Evolutionary conservation across 2,113 vertebrate genomes (phyloP).

Genomic region (Glaucidium brasilianum): DNA sequence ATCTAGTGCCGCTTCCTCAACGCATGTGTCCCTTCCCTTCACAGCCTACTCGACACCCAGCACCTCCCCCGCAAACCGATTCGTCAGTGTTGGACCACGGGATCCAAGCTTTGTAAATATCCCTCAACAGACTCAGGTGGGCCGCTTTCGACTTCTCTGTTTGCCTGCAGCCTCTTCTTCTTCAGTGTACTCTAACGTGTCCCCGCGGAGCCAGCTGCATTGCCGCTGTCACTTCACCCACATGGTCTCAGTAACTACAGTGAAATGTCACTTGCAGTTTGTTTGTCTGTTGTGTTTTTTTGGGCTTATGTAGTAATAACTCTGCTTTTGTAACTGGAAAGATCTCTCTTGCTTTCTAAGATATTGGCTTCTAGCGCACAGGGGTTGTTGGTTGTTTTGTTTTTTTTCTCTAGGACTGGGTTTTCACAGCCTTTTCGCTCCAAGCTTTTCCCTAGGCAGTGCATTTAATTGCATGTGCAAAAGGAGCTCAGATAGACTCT

Average conservation of each 20-base stretch:
- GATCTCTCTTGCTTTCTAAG: constrained; percentile 21
- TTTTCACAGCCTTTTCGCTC: neutral
- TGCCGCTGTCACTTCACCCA: constrained; percentile 62
- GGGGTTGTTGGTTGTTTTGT: neutral
- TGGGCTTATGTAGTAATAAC: constrained; percentile 20
- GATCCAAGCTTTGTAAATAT: constrained; percentile 99
- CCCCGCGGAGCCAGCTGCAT: constrained; percentile 52
- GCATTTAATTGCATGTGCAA: neutral
- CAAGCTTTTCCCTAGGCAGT: neutral
- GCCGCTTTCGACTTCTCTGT: constrained; percentile 80
- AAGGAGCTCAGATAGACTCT: neutral
- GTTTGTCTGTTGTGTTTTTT: constrained; percentile 62
- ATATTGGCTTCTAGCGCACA: neutral
- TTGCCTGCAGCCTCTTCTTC: constrained; percentile 71
- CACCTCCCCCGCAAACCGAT: constrained; percentile 98
- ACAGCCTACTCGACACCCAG: constrained; percentile 98
- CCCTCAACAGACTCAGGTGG: constrained; percentile 99
- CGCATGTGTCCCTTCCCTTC: constrained; percentile 81
- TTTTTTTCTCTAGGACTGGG: neutral
- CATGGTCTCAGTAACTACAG: constrained; percentile 62
- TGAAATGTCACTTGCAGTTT: constrained; percentile 47
- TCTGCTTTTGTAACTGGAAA: neutral
- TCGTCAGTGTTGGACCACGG: constrained; percentile 98
- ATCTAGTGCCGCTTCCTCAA: constrained; percentile 85
- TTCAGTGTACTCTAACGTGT: constrained; percentile 64